These are phyloP conservation scores for Zalophus californianus DNA, from an alignment of 2,797 vertebrate genomes.

Conservation along the genomic window DNA sequence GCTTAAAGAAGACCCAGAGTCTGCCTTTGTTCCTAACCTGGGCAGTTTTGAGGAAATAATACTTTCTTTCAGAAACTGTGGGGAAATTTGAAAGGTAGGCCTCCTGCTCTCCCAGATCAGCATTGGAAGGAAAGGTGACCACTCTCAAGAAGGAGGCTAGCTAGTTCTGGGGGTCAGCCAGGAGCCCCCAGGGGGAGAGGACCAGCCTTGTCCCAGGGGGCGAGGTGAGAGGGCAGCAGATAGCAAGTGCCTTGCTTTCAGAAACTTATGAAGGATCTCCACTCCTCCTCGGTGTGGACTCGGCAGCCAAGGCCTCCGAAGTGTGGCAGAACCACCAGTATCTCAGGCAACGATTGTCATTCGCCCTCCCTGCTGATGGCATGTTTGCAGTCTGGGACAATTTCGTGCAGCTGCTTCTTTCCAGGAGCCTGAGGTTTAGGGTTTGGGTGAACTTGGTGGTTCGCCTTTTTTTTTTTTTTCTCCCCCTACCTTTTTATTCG, in stretches of 20 bases:
- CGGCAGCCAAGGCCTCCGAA: not conserved
- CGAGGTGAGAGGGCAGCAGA: fast-evolving
- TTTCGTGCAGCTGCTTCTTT: not conserved
- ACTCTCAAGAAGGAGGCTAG: conserved; percentile 83
- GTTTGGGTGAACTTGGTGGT: conserved; percentile 56
- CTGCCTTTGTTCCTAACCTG: conserved; percentile 85
- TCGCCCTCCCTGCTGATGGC: fast-evolving
- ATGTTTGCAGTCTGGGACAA: conserved; percentile 45
- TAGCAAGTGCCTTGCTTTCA: not conserved
- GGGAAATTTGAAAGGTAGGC: conserved; percentile 69
- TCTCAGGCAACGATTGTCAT: not conserved
- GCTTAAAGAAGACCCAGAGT: conserved; percentile 78
- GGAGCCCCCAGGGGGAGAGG: not conserved
- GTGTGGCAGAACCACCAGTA: not conserved
- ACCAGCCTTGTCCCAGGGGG: not conserved
- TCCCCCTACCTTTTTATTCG: conserved; percentile 71
- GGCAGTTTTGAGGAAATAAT: conserved; percentile 81
- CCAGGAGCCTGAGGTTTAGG: conserved; percentile 69
- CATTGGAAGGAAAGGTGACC: conserved; percentile 81
- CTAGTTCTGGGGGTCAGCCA: conserved; percentile 76
- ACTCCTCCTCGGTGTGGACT: not conserved
- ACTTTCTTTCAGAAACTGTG: conserved; percentile 87
- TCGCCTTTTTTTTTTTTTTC: not conserved
- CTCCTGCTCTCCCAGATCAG: conserved; percentile 85
- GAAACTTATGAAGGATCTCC: not conserved